These are phyloP conservation scores for Drosophila subpulchrella DNA, from an alignment of 1,140 invertebrate species.

Conservation along the genomic window DNA sequence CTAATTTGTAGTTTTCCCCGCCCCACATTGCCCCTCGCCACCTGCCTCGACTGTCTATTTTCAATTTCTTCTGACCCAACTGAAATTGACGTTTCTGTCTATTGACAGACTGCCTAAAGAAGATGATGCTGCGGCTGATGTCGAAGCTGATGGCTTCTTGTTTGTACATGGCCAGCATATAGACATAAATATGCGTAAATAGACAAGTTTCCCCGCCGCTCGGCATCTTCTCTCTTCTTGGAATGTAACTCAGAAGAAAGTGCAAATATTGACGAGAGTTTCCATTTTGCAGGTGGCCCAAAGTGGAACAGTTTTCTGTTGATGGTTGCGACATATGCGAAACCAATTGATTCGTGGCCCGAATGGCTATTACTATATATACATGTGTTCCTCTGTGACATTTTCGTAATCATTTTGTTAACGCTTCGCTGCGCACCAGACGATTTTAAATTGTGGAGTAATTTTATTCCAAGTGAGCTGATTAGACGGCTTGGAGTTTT, in stretches of 20 bases:
- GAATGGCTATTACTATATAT: constrained; percentile 8
- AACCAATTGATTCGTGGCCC: constrained; percentile 60
- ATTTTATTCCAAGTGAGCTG: constrained; percentile 20
- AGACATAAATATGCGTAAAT: constrained; percentile 79
- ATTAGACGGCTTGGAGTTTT: constrained; percentile 8
- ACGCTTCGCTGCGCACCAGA: constrained; percentile 54
- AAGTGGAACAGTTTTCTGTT: constrained; percentile 44
- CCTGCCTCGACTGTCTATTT: constrained; percentile 62
- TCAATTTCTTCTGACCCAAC: constrained; percentile 67
- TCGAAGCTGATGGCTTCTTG: constrained; percentile 56
- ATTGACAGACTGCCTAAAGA: constrained; percentile 65
- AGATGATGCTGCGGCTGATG: constrained; percentile 26
- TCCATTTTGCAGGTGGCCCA: constrained; percentile 43
- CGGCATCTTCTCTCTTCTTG: constrained; percentile 5
- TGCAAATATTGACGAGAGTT: constrained; percentile 70
- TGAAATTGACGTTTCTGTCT: constrained; percentile 72
- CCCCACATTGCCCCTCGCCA: constrained; percentile 9
- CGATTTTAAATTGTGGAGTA: constrained; percentile 18
- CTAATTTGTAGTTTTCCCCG: constrained; percentile 26
- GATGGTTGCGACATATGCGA: constrained; percentile 49
- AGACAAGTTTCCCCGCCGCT: constrained; percentile 40
- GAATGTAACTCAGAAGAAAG: constrained; percentile 63
- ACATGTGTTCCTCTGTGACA: constrained; percentile 31
- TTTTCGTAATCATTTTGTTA: constrained; percentile 62
- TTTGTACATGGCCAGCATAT: constrained; percentile 74